These are phyloP conservation scores for Gnatocerus cornutus DNA, from an alignment of 2,888 invertebrate genomes.

Conservation along the genomic window DNA sequence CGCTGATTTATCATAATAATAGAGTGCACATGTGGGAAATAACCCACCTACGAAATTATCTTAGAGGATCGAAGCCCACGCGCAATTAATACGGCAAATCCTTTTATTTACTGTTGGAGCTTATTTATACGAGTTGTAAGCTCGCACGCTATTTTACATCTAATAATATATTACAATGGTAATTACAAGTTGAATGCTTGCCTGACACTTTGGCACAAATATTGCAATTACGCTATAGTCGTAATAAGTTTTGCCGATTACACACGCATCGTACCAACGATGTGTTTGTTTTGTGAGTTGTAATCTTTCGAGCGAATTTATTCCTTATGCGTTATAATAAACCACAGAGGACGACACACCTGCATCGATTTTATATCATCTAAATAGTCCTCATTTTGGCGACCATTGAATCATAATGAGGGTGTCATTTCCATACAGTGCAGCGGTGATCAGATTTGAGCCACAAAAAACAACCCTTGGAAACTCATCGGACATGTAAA, in stretches of 20 bases:
- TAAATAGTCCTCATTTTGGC: background rate
- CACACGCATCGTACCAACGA: slow-evolving; percentile 25
- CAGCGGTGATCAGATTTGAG: background rate
- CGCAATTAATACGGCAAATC: slow-evolving; percentile 44
- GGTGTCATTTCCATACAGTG: slow-evolving; percentile 1
- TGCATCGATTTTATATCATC: background rate
- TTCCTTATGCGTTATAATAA: slow-evolving; percentile 40
- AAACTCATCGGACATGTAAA: slow-evolving; percentile 4
- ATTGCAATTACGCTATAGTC: slow-evolving; percentile 33
- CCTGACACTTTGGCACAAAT: slow-evolving; percentile 43
- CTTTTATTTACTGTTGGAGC: slow-evolving; percentile 42
- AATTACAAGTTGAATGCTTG: slow-evolving; percentile 44
- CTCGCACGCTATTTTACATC: slow-evolving; percentile 37
- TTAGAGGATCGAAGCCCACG: slow-evolving; percentile 42
- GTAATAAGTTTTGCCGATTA: slow-evolving; percentile 35
- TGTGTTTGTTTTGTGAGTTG: slow-evolving; percentile 27
- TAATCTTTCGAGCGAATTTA: slow-evolving; percentile 28
- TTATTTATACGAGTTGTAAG: slow-evolving; percentile 31
- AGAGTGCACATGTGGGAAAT: slow-evolving; percentile 35
- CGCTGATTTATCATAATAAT: slow-evolving; percentile 40
- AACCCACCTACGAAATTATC: slow-evolving; percentile 43
- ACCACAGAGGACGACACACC: slow-evolving; percentile 15
- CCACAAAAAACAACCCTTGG: background rate
- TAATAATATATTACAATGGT: slow-evolving; percentile 45
- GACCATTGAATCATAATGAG: slow-evolving; percentile 1